phyloP scores from a whole-genome alignment of 2,113 vertebrate genomes.

The Onychostoma macrolepis region DNA sequence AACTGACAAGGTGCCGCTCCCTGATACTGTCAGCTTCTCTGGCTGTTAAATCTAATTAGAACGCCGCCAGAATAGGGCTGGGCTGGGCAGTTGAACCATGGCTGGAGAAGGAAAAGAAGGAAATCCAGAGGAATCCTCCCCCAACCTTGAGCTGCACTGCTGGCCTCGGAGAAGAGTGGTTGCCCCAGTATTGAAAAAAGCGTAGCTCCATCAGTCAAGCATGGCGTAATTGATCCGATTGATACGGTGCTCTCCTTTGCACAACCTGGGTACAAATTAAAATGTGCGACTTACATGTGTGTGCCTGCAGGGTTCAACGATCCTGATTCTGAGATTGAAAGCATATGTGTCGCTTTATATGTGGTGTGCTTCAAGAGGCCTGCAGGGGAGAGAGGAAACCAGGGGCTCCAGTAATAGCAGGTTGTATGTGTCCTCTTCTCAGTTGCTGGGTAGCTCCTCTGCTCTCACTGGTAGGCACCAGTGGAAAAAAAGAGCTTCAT shows the following conservation, averaged over 20 bases:
- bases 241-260: slow-evolving; percentile 57
- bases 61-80: slow-evolving; percentile 52
- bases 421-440: slow-evolving; percentile 55
- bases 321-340: slow-evolving; percentile 56
- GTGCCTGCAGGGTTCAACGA: slow-evolving; percentile 57
- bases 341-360: slow-evolving; percentile 43
- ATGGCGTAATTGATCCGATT: slow-evolving; percentile 64
- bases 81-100: slow-evolving; percentile 33
- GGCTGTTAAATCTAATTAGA: slow-evolving; percentile 66
- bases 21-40: slow-evolving; percentile 22
- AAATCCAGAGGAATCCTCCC: slow-evolving; percentile 37
- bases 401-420: slow-evolving; percentile 62
- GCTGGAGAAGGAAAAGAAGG: slow-evolving; percentile 36
- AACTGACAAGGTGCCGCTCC: slow-evolving; percentile 47
- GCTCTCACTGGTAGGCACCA: slow-evolving; percentile 60
- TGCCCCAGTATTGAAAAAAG: slow-evolving; percentile 57
- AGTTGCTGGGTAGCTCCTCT: slow-evolving; percentile 54
- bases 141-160: slow-evolving; percentile 36
- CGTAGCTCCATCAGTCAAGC: slow-evolving; percentile 57
- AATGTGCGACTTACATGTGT: slow-evolving; percentile 37
- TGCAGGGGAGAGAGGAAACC: slow-evolving; percentile 63
- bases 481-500: slow-evolving; percentile 70
- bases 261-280: slow-evolving; percentile 49
- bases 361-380: slow-evolving; percentile 62
- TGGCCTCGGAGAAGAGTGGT: slow-evolving; percentile 50